Evolutionary conservation across 2,888 invertebrate species (phyloP).

Genomic region (Phymatocera aterrima): DNA sequence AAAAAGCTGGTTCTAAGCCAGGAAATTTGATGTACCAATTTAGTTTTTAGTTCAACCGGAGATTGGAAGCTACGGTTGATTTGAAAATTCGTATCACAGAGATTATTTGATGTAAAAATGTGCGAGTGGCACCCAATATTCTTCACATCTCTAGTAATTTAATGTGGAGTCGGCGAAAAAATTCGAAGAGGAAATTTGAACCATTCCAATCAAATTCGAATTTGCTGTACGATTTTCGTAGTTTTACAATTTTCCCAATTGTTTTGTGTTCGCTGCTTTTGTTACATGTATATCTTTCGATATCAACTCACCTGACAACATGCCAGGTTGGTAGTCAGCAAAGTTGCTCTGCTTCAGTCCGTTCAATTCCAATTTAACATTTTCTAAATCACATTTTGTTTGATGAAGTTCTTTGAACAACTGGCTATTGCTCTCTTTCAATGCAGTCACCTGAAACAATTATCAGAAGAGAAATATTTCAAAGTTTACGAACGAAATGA

Average conservation of each 20-base stretch:
- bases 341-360: slow-evolving; percentile 64
- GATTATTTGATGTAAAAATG: too few relatives aligned
- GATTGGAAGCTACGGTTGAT: too few relatives aligned
- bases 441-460: slow-evolving; percentile 70
- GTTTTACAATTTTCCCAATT: not conserved
- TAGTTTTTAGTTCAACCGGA: too few relatives aligned
- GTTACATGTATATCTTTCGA: slow-evolving; percentile 1
- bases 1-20: too few relatives aligned
- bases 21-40: too few relatives aligned
- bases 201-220: too few relatives aligned
- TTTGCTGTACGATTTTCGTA: too few relatives aligned
- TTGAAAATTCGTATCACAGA: too few relatives aligned
- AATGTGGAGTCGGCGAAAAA: too few relatives aligned
- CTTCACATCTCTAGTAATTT: too few relatives aligned
- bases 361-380: slow-evolving; percentile 65
- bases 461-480: not conserved
- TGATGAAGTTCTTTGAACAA: slow-evolving; percentile 86
- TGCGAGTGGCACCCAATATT: too few relatives aligned
- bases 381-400: slow-evolving; percentile 80
- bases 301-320: slow-evolving; percentile 67
- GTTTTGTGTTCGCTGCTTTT: not conserved
- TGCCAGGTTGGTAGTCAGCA: slow-evolving; percentile 72
- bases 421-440: slow-evolving; percentile 85
- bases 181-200: too few relatives aligned
- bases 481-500: not conserved